These are phyloP conservation scores for Empidonax traillii DNA, from an alignment of 2,113 vertebrate genomes.

Conservation along the genomic window DNA sequence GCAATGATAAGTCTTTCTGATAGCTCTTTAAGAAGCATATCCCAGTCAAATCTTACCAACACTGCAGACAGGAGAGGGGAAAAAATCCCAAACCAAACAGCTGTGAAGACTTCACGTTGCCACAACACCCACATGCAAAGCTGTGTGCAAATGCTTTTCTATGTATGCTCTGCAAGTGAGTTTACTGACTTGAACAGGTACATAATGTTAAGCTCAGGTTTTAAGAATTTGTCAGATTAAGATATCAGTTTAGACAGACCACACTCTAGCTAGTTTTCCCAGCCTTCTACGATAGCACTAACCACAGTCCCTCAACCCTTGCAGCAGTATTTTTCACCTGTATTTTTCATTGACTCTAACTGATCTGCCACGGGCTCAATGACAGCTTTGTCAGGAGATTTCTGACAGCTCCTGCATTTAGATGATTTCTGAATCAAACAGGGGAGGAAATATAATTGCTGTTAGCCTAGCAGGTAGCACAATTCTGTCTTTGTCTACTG, in stretches of 20 bases:
- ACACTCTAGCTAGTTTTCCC: neutral
- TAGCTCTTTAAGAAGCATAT: neutral
- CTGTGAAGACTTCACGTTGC: neutral
- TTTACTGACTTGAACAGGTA: neutral
- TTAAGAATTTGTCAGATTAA: neutral
- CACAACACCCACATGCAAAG: neutral
- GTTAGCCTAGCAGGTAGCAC: neutral
- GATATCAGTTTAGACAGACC: neutral
- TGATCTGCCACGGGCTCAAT: neutral
- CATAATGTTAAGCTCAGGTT: neutral
- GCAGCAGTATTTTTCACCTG: neutral
- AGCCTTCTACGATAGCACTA: neutral
- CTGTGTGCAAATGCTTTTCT: neutral
- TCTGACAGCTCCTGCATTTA: conserved; percentile 14
- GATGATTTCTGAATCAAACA: conserved; percentile 8
- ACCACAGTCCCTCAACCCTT: neutral
- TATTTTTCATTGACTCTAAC: neutral
- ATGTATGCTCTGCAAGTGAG: fast-evolving
- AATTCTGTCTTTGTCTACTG: neutral
- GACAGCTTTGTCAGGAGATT: conserved; percentile 1
- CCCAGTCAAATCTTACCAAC: neutral
- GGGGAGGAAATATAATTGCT: neutral
- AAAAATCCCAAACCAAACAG: fast-evolving
- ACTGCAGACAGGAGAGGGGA: neutral
- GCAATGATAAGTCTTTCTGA: neutral